Conservation (phyloP, 2,113 vertebrate genomes). For the Larimichthys crocea region DNA sequence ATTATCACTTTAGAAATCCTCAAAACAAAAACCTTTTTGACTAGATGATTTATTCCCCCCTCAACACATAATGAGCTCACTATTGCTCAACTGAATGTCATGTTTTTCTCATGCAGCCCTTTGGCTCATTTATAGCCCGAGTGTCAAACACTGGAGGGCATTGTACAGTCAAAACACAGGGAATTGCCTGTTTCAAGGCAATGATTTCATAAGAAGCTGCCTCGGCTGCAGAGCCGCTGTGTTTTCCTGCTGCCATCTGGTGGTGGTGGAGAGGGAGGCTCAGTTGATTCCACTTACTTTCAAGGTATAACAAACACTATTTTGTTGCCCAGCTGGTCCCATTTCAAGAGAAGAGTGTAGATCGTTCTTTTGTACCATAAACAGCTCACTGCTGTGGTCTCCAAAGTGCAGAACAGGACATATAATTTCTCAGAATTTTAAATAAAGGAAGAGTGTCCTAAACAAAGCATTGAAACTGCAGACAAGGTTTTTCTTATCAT, state of each 20-base stretch:
- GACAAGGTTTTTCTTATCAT: too few species aligned
- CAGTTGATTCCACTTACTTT: too few species aligned
- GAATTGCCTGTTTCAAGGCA: slow-evolving; percentile 36
- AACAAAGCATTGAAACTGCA: too few species aligned
- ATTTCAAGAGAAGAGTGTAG: too few species aligned
- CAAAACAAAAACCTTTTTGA: background rate
- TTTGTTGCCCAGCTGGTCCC: too few species aligned
- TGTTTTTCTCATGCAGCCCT: slow-evolving; percentile 31
- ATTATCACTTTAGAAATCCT: background rate
- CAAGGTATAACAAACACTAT: too few species aligned
- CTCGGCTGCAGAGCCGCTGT: background rate
- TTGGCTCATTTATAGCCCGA: background rate
- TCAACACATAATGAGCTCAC: background rate
- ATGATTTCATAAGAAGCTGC: slow-evolving; percentile 45
- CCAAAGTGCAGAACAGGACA: too few species aligned
- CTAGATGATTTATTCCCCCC: background rate
- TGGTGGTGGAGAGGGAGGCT: background rate
- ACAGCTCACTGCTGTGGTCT: too few species aligned
- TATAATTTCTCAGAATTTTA: too few species aligned
- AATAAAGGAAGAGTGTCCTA: too few species aligned
- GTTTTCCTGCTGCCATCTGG: slow-evolving; percentile 50
- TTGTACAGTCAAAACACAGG: slow-evolving; percentile 1
- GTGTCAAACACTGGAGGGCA: slow-evolving; percentile 28
- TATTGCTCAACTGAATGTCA: slow-evolving; percentile 5
- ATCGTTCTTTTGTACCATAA: too few species aligned